Percentiles rank a stretch among this genome's conserved stretches.
Evolutionary conservation across 2,113 vertebrate species (phyloP).

Genomic region (Ranitomeya imitator): DNA sequence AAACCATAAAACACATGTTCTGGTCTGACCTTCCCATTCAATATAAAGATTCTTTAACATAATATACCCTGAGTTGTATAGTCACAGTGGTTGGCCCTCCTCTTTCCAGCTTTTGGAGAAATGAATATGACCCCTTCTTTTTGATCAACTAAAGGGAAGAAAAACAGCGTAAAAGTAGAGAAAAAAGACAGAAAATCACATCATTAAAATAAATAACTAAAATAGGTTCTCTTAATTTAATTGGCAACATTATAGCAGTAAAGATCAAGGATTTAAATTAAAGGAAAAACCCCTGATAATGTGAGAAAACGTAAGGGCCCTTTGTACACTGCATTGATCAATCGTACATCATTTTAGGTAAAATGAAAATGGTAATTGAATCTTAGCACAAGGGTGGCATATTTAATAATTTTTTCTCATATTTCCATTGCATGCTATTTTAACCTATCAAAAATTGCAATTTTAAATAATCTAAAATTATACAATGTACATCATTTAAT

Average conservation of each 20-base stretch:
- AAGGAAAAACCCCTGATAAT: neutral
- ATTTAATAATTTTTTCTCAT: too few species aligned
- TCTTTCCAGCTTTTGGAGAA: conserved; percentile 83
- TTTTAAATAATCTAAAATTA: too few species aligned
- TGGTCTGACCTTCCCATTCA: neutral
- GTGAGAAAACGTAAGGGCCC: neutral
- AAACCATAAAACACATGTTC: neutral
- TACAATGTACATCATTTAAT: neutral
- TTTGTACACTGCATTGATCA: neutral
- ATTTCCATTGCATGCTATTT: too few species aligned
- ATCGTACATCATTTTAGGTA: neutral
- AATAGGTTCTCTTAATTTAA: neutral
- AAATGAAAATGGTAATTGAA: too few species aligned
- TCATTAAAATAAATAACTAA: neutral
- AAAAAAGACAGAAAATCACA: neutral
- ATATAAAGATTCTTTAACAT: neutral
- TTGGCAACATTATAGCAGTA: neutral
- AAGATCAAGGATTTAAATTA: neutral
- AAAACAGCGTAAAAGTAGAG: neutral
- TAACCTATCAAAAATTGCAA: neutral
- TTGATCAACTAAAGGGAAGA: conserved; percentile 79
- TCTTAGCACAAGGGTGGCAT: too few species aligned
- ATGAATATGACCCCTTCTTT: conserved; percentile 87
- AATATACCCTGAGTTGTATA: conserved; percentile 78
- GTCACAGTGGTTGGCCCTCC: conserved; percentile 83